A percentile compares a stretch with the other conserved stretches of the same genome.
These are phyloP conservation scores for Egretta garzetta DNA, from an alignment of 2,113 vertebrate genomes.

Conservation along the genomic window DNA sequence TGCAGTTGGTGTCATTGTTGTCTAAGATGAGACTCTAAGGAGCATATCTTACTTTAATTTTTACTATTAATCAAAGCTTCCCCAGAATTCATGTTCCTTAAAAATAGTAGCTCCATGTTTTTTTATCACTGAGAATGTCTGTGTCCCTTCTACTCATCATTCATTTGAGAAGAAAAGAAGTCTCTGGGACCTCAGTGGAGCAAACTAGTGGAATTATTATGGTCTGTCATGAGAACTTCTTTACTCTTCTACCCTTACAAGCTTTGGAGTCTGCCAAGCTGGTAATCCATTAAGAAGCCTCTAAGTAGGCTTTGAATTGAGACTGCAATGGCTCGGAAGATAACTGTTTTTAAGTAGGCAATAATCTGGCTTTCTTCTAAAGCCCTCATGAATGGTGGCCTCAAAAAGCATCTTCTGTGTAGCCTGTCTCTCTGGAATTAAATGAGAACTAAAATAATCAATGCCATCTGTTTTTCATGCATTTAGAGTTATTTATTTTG, in stretches of 20 bases:
- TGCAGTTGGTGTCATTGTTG: not conserved
- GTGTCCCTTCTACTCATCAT: not conserved
- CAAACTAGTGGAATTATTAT: not conserved
- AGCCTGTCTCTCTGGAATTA: not conserved
- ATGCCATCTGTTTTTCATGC: not conserved
- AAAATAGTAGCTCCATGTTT: not conserved
- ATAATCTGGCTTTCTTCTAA: slow-evolving; percentile 34
- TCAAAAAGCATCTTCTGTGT: not conserved
- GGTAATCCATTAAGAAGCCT: slow-evolving; percentile 14
- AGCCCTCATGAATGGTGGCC: not conserved
- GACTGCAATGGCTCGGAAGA: not conserved
- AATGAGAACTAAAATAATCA: not conserved
- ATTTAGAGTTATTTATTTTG: not conserved
- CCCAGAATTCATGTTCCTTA: not conserved
- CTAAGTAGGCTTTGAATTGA: slow-evolving; percentile 27
- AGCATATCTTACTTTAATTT: not conserved
- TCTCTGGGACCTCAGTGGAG: not conserved
- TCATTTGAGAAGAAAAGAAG: not conserved
- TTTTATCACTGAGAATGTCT: not conserved
- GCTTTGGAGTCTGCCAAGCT: not conserved
- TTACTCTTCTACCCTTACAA: not conserved
- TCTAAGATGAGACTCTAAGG: not conserved
- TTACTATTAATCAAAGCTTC: not conserved
- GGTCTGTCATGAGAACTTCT: not conserved
- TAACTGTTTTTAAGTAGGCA: slow-evolving; percentile 4